These are phyloP conservation scores for Prunella himalayana DNA, from an alignment of 2,113 vertebrate species.

Conservation along the genomic window DNA sequence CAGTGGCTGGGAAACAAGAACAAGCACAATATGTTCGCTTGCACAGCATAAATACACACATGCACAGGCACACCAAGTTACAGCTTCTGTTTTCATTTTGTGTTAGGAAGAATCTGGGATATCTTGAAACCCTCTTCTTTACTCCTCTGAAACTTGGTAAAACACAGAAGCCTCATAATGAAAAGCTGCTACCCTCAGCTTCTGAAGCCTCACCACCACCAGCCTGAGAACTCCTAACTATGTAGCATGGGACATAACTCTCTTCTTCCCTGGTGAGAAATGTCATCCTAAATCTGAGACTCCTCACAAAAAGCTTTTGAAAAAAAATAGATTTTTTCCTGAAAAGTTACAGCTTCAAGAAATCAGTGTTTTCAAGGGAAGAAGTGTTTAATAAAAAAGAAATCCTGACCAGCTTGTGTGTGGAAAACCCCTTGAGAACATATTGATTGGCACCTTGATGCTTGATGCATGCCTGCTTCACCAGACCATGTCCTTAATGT, in stretches of 20 bases:
- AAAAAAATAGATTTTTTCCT: background rate
- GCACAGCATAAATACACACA: background rate
- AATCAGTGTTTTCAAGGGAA: background rate
- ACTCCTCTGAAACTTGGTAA: background rate
- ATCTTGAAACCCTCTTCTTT: background rate
- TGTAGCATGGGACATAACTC: background rate
- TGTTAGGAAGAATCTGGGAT: background rate
- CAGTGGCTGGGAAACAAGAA: background rate
- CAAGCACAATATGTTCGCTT: background rate
- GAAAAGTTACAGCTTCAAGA: background rate
- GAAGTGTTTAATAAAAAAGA: background rate
- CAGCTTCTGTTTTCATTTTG: background rate
- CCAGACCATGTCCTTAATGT: background rate
- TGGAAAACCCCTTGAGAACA: background rate
- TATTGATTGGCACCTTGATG: background rate
- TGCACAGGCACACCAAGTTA: background rate
- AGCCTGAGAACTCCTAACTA: background rate
- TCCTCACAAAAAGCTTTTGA: background rate
- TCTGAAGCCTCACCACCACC: background rate
- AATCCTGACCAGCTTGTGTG: background rate
- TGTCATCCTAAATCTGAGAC: background rate
- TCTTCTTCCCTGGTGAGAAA: background rate
- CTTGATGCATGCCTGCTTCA: background rate
- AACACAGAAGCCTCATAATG: background rate
- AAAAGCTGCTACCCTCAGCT: background rate